These are phyloP conservation scores for Heliocidaris erythrogramma DNA, from an alignment of 35 echinoderm and acorn worm genomes.

Conservation along the genomic window DNA sequence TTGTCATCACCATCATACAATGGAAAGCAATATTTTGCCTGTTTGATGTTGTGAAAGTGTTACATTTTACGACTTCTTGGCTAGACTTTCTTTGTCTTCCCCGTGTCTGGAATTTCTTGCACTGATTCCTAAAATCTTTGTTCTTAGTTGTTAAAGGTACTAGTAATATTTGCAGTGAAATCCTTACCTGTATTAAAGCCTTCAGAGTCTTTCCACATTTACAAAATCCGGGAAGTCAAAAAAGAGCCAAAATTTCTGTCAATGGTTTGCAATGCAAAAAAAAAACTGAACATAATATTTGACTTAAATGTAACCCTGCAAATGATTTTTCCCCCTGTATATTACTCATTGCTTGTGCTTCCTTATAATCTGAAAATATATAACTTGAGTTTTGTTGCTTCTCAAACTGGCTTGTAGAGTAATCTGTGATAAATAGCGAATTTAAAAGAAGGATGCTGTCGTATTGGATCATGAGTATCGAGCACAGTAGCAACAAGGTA, in stretches of 20 bases:
- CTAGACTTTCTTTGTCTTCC: background rate
- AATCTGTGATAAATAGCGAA: background rate
- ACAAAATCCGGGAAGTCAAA: no score
- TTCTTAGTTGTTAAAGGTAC: background rate
- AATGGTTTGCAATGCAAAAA: no score
- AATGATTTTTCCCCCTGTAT: no score
- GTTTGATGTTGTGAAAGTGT: background rate
- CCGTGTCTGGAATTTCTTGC: background rate
- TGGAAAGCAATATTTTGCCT: background rate
- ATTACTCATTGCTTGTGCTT: no score
- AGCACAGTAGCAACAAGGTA: background rate
- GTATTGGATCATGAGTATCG: background rate
- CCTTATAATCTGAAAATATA: no score
- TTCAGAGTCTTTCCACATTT: no score
- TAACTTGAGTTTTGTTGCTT: background rate
- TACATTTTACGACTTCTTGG: background rate
- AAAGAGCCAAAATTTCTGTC: no score
- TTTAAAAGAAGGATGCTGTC: background rate
- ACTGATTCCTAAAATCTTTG: background rate
- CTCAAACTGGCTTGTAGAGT: background rate
- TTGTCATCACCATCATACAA: background rate
- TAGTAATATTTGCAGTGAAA: no score
- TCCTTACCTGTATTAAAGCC: no score
- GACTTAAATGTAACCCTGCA: no score
- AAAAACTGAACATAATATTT: no score